Conservation (phyloP, 2,113 vertebrate species). For the Kryptolebias marmoratus region DNA sequence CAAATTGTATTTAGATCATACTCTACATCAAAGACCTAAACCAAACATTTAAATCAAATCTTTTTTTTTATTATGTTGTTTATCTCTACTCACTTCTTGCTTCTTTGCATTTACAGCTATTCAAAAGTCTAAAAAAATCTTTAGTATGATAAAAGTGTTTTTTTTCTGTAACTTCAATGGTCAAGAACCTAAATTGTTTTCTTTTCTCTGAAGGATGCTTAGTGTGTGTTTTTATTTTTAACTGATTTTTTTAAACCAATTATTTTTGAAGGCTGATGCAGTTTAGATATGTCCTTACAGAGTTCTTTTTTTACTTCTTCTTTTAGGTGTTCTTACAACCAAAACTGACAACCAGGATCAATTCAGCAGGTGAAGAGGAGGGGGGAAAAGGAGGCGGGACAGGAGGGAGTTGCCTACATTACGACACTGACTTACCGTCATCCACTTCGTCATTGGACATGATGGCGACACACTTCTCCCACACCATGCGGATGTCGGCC, state of each 20-base stretch:
- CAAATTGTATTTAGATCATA: too few relatives aligned
- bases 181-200: neutral
- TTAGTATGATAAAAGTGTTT: neutral
- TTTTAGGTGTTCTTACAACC: neutral
- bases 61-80: neutral
- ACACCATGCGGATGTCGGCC: conserved; percentile 86
- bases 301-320: neutral
- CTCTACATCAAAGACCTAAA: too few relatives aligned
- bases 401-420: conserved; percentile 2
- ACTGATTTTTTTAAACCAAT: neutral
- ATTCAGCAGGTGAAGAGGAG: conserved; percentile 39
- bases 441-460: conserved; percentile 89
- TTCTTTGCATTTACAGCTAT: neutral
- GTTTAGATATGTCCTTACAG: neutral
- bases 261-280: neutral
- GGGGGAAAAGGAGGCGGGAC: conserved; percentile 24
- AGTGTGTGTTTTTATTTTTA: neutral
- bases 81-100: neutral
- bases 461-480: conserved; percentile 91
- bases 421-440: conserved; percentile 80
- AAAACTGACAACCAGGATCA: conserved; percentile 25
- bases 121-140: neutral
- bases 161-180: neutral
- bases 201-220: neutral
- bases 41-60: neutral